Conservation (phyloP, 2,797 vertebrate genomes). For the Philypnodon macrostomus region DNA sequence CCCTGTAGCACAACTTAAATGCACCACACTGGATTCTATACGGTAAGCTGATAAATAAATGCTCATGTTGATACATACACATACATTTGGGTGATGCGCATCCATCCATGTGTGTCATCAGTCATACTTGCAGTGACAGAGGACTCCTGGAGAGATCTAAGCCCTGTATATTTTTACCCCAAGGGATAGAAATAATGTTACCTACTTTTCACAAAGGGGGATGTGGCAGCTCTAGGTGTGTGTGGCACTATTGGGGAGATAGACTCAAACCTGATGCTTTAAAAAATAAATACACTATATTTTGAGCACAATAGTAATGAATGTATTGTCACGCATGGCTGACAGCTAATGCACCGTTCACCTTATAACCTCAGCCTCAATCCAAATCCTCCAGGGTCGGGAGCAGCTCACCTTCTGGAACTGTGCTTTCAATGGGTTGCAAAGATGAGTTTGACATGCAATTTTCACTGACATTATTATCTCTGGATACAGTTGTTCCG, state of each 20-base stretch:
- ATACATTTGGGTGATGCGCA: slow-evolving; percentile 7
- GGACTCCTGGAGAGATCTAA: slow-evolving; percentile 35
- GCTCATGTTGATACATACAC: slow-evolving; percentile 6
- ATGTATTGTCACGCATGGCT: slow-evolving; percentile 22
- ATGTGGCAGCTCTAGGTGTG: not conserved
- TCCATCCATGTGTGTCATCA: slow-evolving; percentile 45
- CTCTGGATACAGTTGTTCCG: slow-evolving; percentile 10
- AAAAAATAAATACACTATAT: slow-evolving; percentile 27
- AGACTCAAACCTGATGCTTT: slow-evolving; percentile 23
- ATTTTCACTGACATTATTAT: slow-evolving; percentile 34
- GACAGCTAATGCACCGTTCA: slow-evolving; percentile 33
- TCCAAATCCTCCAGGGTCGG: slow-evolving; percentile 24
- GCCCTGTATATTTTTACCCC: slow-evolving; percentile 38
- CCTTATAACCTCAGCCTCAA: slow-evolving; percentile 34
- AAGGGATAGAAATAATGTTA: slow-evolving; percentile 58
- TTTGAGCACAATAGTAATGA: slow-evolving; percentile 31
- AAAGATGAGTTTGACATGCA: slow-evolving; percentile 12
- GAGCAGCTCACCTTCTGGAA: slow-evolving; percentile 20
- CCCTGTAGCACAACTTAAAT: slow-evolving; percentile 15
- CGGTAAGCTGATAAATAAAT: slow-evolving; percentile 2
- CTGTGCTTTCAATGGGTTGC: slow-evolving; percentile 18
- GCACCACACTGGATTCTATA: slow-evolving; percentile 3
- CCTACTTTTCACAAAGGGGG: slow-evolving; percentile 52
- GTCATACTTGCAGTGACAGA: slow-evolving; percentile 43
- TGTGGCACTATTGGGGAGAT: no score